Evolutionary conservation across 2,888 invertebrate species (phyloP), one percentile per base, ranked within the genome.

Genomic region (Drosophila atripex): DNA sequence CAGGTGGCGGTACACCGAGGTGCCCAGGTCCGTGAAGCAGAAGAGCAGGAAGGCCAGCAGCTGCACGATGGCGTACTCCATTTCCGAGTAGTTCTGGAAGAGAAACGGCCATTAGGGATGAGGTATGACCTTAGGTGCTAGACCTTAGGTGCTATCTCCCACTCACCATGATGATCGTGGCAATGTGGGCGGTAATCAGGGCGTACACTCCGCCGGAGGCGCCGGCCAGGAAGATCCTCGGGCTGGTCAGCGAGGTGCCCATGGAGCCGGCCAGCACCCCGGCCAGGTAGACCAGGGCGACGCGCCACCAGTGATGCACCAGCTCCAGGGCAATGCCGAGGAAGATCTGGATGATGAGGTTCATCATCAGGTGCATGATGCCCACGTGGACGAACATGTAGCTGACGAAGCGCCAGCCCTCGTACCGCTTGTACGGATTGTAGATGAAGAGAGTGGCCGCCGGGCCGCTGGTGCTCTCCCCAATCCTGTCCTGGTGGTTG

Each of bases 341-440:
- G 91, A 98, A 93, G 65, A 99, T 93, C 91, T 99, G 99, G 69
- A 98, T 97, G 56, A 97, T 92, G 23, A 98, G 93, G 91, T 99
- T 99, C 88, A 97, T 97, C 71, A 97, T 92, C 38, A 99, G 93
- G 91, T 99, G 99, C 88, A 96, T 94, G 50, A 95, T 94, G 53
- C 98, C 98, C 71, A 97, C 96, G 91, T 99, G 99, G 23, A 99
- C 97, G 90, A 99, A 95, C 97, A 98, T 98, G 90, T 99, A 99
- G 0, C 97, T 96, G 50, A 98, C 85, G 90, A 95, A 99, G 85
- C 99, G 93, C 99, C 99, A 99, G 0, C 95, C 95, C 92, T 99
- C 96, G 57, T 95, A 93, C 70, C 98, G 93, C 87, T 94, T 94
- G 69, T 94, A 93, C 0, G 99, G 99, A 92, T 97, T 95, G 92